A percentile compares a stretch with the other conserved stretches of the same genome.
These are phyloP conservation scores for Lophochroa leadbeateri DNA, from an alignment of 2,113 vertebrate species.

Conservation along the genomic window DNA sequence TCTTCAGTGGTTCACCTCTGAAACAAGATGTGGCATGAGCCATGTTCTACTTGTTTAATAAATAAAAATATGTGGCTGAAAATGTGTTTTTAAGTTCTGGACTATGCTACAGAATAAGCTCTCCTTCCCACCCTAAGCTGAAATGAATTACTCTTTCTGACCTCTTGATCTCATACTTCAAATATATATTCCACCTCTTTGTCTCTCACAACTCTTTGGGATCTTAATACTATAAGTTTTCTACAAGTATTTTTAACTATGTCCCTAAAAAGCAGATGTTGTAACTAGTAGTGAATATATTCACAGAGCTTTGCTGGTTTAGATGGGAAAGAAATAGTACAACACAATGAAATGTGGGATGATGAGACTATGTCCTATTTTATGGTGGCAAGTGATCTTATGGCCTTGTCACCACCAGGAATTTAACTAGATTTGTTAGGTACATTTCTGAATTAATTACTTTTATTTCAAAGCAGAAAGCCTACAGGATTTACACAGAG, in stretches of 20 bases:
- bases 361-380: background rate
- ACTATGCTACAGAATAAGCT: background rate
- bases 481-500: background rate
- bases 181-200: background rate
- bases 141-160: background rate
- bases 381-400: background rate
- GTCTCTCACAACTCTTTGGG: background rate
- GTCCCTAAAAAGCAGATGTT: background rate
- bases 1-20: background rate
- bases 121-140: background rate
- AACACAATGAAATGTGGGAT: background rate
- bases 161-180: background rate
- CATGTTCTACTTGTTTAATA: background rate
- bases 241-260: background rate
- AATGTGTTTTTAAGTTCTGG: background rate
- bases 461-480: slow-evolving; percentile 19
- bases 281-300: background rate
- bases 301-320: background rate
- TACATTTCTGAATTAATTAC: background rate
- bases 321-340: background rate
- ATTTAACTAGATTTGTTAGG: background rate
- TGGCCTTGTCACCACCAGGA: background rate
- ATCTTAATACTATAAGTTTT: background rate
- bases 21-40: background rate
- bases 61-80: background rate